Base-by-base conservation (phyloP, 1,140 invertebrate genomes). In the Drosophila hydei region DNA sequence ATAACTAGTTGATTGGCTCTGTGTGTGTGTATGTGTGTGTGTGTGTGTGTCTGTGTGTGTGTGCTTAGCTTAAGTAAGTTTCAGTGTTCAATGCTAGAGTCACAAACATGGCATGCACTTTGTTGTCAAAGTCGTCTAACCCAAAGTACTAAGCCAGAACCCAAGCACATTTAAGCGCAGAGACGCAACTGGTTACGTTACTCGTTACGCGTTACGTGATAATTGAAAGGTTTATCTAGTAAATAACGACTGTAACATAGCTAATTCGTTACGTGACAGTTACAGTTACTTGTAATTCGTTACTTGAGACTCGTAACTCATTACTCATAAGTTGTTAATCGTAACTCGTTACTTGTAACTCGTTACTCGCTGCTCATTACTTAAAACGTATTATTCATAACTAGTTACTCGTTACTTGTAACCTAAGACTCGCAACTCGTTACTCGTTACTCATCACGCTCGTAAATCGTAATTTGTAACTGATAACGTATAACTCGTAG, bases 101-200 rank as follows among this genome's bases (percentile, higher is more conserved):
- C 58, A 64, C 60, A 58, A 56, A 77, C 77, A 77, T 75, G 61
- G 65, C 81, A 87, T 87, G 83, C 81, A 81, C 77, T 80, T 77
- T 81, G 55, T 33, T 50, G 27, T 42, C n/a, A 33, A 23, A 18
- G 16, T 16, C 11, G 30, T 52, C 50, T 52, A n/a, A 38, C 23
- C 54, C 23, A 11, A 43, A 6, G 38, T 12, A 56, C n/a, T 8
- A 16, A 25, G 19, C 21, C 16, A 43, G 38, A 8, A 27, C 38
- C 38, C 14, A 40, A 40, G 23, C 21, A 18, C 0, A 14, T 16
- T 16, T 43, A 11, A 19, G 9, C n/a, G 21, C 14, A 0, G 38
- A 38, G 2, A 16, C 9, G 14, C 54, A 40, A 16, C 38, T 56
- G 11, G 7, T 33, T 33, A n/a, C 33, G 33, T 38, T 23, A 36